Percentiles rank a stretch among this genome's conserved stretches.
These are phyloP conservation scores for Neomonachus schauinslandi DNA, from an alignment of 2,113 vertebrate genomes.

Conservation along the genomic window DNA sequence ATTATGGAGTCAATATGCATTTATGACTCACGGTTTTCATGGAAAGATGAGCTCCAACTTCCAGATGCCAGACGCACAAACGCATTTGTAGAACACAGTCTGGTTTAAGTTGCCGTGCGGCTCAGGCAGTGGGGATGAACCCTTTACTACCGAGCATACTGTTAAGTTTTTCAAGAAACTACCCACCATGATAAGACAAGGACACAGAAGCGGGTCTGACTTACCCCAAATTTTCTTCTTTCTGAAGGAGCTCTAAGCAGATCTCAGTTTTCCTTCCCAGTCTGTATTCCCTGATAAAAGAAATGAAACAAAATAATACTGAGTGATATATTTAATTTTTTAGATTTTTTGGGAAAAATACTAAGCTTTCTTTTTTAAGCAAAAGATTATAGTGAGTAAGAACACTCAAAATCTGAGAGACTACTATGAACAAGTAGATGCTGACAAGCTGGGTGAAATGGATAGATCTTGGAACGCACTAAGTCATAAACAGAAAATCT, in stretches of 20 bases:
- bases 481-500: not conserved
- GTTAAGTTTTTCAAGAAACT: not conserved
- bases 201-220: not conserved
- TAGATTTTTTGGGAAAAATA: not conserved
- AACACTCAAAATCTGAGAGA: not conserved
- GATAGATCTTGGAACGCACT: not conserved
- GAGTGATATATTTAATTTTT: not conserved
- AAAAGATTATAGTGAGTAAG: not conserved
- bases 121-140: not conserved
- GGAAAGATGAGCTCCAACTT: not conserved
- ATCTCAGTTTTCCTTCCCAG: conserved; percentile 86
- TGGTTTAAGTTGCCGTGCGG: not conserved
- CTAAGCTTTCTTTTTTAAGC: conserved; percentile 20
- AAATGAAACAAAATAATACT: not conserved
- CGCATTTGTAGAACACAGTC: not conserved
- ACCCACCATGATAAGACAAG: fast-evolving
- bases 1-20: fast-evolving
- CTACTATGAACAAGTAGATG: not conserved
- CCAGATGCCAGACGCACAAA: not conserved
- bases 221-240: conserved; percentile 93
- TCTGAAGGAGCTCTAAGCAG: conserved; percentile 91
- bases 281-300: conserved; percentile 83
- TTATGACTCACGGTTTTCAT: too few relatives aligned
- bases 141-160: not conserved
- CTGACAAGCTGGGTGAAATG: not conserved